Evolutionary conservation across 2,888 invertebrate species (phyloP), one percentile per base, ranked within the genome.

Genomic region (Scaptomyza tumidula): DNA sequence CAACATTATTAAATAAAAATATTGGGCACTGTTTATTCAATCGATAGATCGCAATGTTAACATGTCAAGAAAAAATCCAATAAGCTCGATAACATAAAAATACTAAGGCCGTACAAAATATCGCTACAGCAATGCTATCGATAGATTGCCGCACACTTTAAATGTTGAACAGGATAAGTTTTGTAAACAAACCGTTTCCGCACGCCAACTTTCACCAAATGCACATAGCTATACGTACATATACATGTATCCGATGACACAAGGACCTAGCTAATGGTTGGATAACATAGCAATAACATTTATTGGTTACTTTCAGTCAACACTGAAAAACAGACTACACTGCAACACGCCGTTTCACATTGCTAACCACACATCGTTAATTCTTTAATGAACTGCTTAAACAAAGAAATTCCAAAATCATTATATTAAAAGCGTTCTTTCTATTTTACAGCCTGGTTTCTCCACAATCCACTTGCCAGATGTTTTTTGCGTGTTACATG

Each of bases 331-430:
- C 10, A 50, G 35, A 10, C n/a, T 6, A 61, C 58, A 64, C 62
- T 66, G 65, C 45, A 71, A 53, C 37, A 54, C 50, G 46, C 39
- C 24, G 52, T 62, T 67, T 64, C n/a, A 74, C 68, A 64, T 71
- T 77, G 46, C 39, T 78, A 84, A 74, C 85, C 85, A 78, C 68
- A 80, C 33, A 74, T 81, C 65, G 73, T 81, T 81, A 78, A 78
- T 81, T 74, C 63, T 84, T 84, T 81, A 81, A 81, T 85, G 52
- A 74, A 75, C 73, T 71, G 55, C 58, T 66, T 72, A 67, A 59
- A 76, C 68, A 66, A 61, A 63, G 68, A 73, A 84, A 71, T 65
- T 64, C 52, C 62, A 64, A 64, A 73, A 54, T 58, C 57, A 61
- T 43, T 52, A 71, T 64, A 74, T 65, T 71, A 67, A 68, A 74